A percentile compares a stretch with the other conserved stretches of the same genome.
Evolutionary conservation across 2,797 vertebrate genomes (phyloP).

Genomic region (Thaleichthys pacificus): DNA sequence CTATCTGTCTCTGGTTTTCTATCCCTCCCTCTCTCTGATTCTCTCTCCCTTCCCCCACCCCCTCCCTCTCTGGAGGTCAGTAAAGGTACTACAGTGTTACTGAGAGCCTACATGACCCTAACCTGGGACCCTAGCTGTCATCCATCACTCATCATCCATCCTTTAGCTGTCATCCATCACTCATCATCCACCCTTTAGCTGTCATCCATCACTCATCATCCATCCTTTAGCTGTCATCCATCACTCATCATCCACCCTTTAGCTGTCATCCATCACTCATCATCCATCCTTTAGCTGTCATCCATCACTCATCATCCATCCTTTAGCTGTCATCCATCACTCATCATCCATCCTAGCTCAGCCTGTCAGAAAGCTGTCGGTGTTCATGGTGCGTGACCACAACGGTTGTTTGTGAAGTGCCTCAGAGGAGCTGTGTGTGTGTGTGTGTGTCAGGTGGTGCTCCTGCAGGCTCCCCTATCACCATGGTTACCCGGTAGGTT

Average conservation of each 20-base stretch:
- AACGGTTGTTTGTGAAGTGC: too few species aligned
- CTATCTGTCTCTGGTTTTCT: neutral
- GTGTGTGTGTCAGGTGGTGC: neutral
- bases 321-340: too few species aligned
- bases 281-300: neutral
- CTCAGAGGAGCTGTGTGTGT: too few species aligned
- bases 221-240: neutral
- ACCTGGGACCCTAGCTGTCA: neutral
- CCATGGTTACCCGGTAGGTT: neutral
- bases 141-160: too few species aligned
- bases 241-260: too few species aligned
- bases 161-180: neutral
- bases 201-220: neutral
- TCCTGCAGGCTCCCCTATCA: constrained; percentile 4
- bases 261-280: neutral
- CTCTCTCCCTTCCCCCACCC: constrained; percentile 29
- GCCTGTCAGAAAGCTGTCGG: too few species aligned
- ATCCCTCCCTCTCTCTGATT: constrained; percentile 29
- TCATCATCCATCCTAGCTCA: neutral
- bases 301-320: too few species aligned
- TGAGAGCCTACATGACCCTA: neutral
- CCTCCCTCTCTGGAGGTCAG: constrained; percentile 47
- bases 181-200: too few species aligned
- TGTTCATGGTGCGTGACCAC: too few species aligned
- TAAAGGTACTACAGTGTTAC: constrained; percentile 46